Evolutionary conservation across 2,797 vertebrate genomes (phyloP).

Genomic region (Lepidocolaptes lacrymiger): DNA sequence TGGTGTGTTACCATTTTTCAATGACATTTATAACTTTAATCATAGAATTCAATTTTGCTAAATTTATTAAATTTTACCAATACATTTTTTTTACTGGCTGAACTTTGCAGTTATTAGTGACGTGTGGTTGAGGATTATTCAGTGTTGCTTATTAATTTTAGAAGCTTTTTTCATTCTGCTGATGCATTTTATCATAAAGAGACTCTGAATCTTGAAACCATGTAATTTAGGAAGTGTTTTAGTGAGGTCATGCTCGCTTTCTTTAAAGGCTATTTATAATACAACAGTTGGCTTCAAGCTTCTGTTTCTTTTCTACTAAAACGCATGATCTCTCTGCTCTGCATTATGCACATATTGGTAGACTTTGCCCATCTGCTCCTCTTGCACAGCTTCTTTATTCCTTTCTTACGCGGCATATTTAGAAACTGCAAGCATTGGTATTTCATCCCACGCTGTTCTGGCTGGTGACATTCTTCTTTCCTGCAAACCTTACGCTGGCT

Average conservation of each 20-base stretch:
- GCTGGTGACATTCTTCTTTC: not conserved
- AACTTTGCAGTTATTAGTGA: not conserved
- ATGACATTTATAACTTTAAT: not conserved
- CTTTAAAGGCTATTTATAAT: conserved; percentile 32
- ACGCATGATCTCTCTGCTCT: not conserved
- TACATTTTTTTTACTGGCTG: not conserved
- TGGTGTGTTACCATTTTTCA: not conserved
- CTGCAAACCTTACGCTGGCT: not conserved
- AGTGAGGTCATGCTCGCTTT: conserved; percentile 11
- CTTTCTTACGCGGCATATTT: not conserved
- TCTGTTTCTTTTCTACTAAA: not conserved
- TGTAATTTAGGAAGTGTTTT: conserved; percentile 1
- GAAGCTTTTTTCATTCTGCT: not conserved
- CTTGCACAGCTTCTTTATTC: not conserved
- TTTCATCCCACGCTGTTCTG: not conserved
- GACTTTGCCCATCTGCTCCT: not conserved
- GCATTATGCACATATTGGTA: accelerated
- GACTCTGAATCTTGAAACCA: not conserved
- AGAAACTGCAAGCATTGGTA: not conserved
- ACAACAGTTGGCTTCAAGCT: not conserved
- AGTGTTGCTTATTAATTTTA: not conserved
- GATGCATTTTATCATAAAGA: not conserved
- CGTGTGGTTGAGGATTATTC: not conserved
- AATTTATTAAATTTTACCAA: not conserved
- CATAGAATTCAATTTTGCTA: not conserved